Evolutionary conservation across 2,113 vertebrate genomes (phyloP), one percentile per base, ranked within the genome.

Genomic region (Colaptes auratus): DNA sequence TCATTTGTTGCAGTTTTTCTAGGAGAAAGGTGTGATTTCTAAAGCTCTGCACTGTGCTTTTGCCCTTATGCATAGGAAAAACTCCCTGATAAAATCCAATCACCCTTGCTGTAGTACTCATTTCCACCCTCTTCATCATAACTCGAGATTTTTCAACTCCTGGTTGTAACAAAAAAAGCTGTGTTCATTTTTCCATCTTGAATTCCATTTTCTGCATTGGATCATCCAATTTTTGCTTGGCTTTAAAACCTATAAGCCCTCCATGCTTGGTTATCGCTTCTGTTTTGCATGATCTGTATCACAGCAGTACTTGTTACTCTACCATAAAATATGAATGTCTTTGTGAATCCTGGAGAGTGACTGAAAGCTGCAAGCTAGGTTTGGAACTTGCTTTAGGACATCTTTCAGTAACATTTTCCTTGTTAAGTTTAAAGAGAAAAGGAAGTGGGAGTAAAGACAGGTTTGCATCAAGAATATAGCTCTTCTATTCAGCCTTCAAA

Each of bases 401-500:
- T 25, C 31, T 82, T 95, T 67, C 83, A 64, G 73, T 70, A 59
- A 76, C 83, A 82, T 78, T 91, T 76, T 89, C 33, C 85, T 58
- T 73, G 33, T 89, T 75, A 77, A 55, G 70, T 85, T 75, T 70
- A 59, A 94, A 85, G 67, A 75, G 30, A 86, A 82, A 46, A 85
- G 39, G 55, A 91, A 82, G 90, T 86, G 65, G 88, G 90, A 88
- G 76, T 93, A 92, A 91, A 94, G 86, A 83, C 76, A 92, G 76
- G 86, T 84, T 95, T 84, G 35, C 65, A 94, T 95, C 48, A 61
- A 88, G 55, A 94, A 92, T 39, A 31, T 84, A 69, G 82, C 60
- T 52, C 64, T 91, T 95, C n/a, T 88, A 74, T 96, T 93, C 79
- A 95, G 79, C 80, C 61, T 92, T 75, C 73, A 94, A 96, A 94